These are phyloP conservation scores for Okapia johnstoni DNA, from an alignment of 2,113 vertebrate species.

Conservation along the genomic window DNA sequence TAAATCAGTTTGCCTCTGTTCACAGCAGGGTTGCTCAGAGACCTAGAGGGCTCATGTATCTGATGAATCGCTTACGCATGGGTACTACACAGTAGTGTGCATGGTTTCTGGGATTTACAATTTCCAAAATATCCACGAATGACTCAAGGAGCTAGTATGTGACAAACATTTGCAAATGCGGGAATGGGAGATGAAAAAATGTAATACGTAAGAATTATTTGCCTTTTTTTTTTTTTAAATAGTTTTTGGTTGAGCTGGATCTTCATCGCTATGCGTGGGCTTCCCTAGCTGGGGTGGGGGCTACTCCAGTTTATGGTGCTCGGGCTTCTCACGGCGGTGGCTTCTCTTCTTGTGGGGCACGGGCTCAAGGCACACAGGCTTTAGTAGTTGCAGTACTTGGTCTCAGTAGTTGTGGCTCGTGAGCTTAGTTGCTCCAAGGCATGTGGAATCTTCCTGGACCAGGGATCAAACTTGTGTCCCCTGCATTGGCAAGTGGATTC, in stretches of 20 bases:
- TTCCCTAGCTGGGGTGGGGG: not conserved
- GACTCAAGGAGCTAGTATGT: not conserved
- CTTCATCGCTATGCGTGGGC: not conserved
- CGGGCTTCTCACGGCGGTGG: rapidly evolving
- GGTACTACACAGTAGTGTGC: not conserved
- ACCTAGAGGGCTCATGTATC: not conserved
- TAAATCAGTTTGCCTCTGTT: not conserved
- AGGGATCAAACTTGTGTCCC: not conserved
- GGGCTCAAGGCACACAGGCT: not conserved
- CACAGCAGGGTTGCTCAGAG: not conserved
- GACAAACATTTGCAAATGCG: not conserved
- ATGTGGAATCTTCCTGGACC: not conserved
- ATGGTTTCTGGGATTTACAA: not conserved
- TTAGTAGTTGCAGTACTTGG: not conserved
- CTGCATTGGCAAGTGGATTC: not conserved
- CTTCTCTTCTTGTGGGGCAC: not conserved
- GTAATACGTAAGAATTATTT: not conserved
- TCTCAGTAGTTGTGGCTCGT: not conserved
- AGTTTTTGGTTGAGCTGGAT: not conserved
- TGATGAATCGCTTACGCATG: not conserved
- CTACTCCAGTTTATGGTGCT: rapidly evolving
- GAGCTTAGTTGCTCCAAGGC: not conserved
- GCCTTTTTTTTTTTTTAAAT: not conserved
- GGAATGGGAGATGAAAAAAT: not conserved
- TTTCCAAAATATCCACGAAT: not conserved